Conservation (phyloP, 2,113 vertebrate species). For the Tetrax tetrax region DNA sequence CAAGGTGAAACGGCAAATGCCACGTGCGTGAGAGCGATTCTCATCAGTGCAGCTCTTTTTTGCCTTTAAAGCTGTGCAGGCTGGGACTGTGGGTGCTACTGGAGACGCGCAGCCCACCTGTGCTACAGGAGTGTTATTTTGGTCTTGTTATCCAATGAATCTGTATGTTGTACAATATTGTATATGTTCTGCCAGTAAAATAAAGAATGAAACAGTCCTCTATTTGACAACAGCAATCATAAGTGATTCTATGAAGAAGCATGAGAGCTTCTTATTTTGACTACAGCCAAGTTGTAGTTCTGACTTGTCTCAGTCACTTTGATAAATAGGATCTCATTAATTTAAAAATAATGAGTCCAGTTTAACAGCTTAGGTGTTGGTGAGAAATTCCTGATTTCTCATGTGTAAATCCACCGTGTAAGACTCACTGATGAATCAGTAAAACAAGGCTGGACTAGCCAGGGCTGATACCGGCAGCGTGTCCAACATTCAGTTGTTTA, state of each 20-base stretch:
- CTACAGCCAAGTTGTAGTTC: not conserved
- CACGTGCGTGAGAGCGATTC: accelerated
- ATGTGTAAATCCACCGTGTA: not conserved
- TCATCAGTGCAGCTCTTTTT: not conserved
- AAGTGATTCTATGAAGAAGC: not conserved
- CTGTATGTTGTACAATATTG: not conserved
- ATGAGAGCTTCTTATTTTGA: not conserved
- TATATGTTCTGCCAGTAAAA: not conserved
- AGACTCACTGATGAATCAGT: not conserved
- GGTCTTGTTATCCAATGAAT: not conserved
- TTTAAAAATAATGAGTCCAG: not conserved
- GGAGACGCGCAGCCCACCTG: not conserved
- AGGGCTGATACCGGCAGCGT: not conserved
- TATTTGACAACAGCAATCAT: not conserved
- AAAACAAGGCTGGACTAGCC: not conserved
- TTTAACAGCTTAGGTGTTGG: not conserved
- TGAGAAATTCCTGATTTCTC: not conserved
- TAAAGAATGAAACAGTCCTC: not conserved
- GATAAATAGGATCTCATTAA: not conserved
- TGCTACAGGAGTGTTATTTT: not conserved
- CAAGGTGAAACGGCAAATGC: not conserved
- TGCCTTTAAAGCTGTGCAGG: not conserved
- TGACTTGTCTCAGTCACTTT: not conserved
- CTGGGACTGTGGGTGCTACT: not conserved
- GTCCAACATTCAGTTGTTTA: not conserved